Percentiles rank a stretch among this genome's conserved stretches.
Conservation (phyloP, 2,888 invertebrate genomes). For the Pilophorus perplexus region DNA sequence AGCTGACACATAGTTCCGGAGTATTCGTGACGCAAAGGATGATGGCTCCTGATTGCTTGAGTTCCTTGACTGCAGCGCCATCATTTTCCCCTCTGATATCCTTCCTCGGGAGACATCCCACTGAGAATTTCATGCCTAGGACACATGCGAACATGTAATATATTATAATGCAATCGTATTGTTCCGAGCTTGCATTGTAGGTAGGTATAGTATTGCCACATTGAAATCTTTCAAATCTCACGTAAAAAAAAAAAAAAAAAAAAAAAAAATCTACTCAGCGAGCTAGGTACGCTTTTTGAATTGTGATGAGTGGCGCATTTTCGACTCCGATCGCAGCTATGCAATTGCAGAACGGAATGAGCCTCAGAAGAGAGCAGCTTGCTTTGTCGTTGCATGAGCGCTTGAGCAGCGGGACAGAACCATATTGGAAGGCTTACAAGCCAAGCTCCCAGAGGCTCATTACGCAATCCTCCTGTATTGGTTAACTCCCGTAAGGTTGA, state of each 20-base stretch:
- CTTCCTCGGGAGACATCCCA: slow-evolving; percentile 42
- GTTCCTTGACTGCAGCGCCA: slow-evolving; percentile 63
- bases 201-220: too few relatives aligned
- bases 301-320: not conserved
- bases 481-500: not conserved
- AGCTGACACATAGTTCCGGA: slow-evolving; percentile 84
- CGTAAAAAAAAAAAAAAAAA: too few relatives aligned
- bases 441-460: not conserved
- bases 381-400: not conserved
- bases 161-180: too few relatives aligned
- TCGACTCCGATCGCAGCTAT: not conserved
- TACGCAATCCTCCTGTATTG: not conserved
- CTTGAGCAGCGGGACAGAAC: not conserved
- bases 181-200: too few relatives aligned
- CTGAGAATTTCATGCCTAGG: slow-evolving; percentile 44
- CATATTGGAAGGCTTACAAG: not conserved
- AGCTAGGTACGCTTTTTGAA: too few relatives aligned
- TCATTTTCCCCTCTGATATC: slow-evolving; percentile 54
- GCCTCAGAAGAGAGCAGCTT: not conserved
- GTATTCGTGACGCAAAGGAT: slow-evolving; percentile 82
- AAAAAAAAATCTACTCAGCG: too few relatives aligned
- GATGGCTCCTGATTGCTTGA: slow-evolving; percentile 72
- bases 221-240: too few relatives aligned
- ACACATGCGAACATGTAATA: slow-evolving; percentile 4
- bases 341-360: not conserved